phyloP scores from a whole-genome alignment of 1,140 invertebrate species.

The Scaptodrosophila lebanonensis region DNA sequence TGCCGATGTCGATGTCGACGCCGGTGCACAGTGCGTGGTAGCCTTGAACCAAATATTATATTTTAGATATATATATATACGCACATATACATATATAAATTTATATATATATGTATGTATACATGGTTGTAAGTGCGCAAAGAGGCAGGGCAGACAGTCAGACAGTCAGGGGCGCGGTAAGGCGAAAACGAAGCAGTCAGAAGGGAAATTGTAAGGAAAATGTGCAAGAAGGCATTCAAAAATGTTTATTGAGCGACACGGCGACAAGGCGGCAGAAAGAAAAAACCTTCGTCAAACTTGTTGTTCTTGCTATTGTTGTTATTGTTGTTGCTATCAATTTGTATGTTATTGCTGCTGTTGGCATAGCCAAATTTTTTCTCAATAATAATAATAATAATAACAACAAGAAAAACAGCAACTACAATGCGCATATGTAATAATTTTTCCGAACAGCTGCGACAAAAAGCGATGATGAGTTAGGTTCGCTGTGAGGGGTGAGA shows the following conservation, averaged over 20 bases:
- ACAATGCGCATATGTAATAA: constrained; percentile 22
- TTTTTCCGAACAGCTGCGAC: constrained; percentile 32
- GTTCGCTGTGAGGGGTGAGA: not conserved
- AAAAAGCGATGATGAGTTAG: not conserved
- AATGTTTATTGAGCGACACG: constrained; percentile 7
- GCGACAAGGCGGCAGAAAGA: not conserved
- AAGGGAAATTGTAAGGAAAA: constrained; percentile 1
- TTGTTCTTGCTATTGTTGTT: no score
- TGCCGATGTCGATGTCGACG: no score
- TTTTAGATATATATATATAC: no score
- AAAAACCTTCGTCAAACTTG: constrained; percentile 54
- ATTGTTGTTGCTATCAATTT: constrained; percentile 38
- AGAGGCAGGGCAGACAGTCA: constrained; percentile 16
- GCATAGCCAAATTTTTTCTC: constrained; percentile 15
- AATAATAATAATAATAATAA: constrained; percentile 25
- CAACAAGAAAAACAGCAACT: constrained; percentile 5
- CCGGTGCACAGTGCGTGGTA: no score
- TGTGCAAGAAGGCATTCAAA: not conserved
- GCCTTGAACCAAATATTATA: no score
- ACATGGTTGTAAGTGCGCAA: constrained; percentile 12
- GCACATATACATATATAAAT: not conserved
- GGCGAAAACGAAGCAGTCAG: not conserved
- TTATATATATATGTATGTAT: constrained; percentile 2
- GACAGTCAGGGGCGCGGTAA: not conserved
- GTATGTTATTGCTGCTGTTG: constrained; percentile 22